Evolutionary conservation across 1,140 invertebrate genomes (phyloP).

Genomic region (Colletes latitarsis): DNA sequence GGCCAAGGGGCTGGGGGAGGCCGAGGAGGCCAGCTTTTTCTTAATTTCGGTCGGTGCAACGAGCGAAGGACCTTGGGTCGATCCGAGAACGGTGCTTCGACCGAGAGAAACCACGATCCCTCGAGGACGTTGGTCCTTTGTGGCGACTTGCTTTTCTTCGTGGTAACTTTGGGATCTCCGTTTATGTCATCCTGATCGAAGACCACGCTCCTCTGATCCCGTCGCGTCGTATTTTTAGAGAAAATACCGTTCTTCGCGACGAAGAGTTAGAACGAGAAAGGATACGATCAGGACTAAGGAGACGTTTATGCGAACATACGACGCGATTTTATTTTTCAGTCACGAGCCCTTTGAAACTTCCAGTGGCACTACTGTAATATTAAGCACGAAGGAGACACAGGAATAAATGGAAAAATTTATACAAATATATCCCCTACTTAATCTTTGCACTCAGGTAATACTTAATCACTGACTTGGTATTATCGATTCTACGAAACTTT

Average conservation of each 20-base stretch:
- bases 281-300: too few species aligned
- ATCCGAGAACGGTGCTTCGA: background rate
- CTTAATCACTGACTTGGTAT: too few species aligned
- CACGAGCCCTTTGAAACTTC: too few species aligned
- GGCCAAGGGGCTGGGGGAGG: slow-evolving; percentile 1
- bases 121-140: background rate
- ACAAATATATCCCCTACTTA: too few species aligned
- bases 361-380: too few species aligned
- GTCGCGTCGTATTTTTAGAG: background rate
- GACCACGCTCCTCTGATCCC: background rate
- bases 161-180: background rate
- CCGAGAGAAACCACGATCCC: background rate
- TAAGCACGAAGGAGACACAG: too few species aligned
- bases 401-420: too few species aligned
- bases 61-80: background rate
- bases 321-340: too few species aligned
- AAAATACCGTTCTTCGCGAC: background rate
- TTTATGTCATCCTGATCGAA: background rate
- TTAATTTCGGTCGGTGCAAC: slow-evolving; percentile 43
- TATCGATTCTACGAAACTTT: too few species aligned
- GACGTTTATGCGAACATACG: too few species aligned
- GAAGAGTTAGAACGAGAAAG: too few species aligned
- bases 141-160: background rate
- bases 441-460: too few species aligned
- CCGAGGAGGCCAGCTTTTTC: slow-evolving; percentile 29